phyloP scores from a whole-genome alignment of 1,140 invertebrate species.

The Macrotrachela quadricornifera region DNA sequence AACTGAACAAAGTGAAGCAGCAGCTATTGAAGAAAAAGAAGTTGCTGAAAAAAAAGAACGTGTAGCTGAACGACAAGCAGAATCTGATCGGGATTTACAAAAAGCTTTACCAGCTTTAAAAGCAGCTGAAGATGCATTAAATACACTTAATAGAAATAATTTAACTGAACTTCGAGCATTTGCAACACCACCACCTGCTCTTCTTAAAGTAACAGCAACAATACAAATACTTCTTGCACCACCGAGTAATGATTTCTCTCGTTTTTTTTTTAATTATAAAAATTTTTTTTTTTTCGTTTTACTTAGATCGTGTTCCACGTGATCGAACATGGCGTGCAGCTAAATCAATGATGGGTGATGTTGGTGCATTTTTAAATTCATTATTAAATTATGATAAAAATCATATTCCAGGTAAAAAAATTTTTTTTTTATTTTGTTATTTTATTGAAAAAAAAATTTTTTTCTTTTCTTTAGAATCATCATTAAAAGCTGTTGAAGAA shows the following conservation, averaged over 20 bases:
- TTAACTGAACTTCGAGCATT: slow-evolving; percentile 69
- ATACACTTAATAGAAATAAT: slow-evolving; percentile 61
- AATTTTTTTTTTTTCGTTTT: not conserved
- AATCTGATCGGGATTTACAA: not conserved
- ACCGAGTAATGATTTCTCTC: slow-evolving; percentile 34
- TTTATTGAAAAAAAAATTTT: no score
- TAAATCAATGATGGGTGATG: slow-evolving; percentile 23
- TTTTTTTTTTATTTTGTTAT: no score
- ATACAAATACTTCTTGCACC: slow-evolving; percentile 61
- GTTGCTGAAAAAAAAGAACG: not conserved
- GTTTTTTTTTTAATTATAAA: slow-evolving; percentile 3
- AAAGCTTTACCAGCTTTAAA: not conserved
- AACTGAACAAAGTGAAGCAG: not conserved
- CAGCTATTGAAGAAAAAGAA: not conserved
- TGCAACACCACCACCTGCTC: slow-evolving; percentile 38
- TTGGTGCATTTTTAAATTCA: slow-evolving; percentile 22
- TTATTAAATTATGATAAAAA: slow-evolving; percentile 43
- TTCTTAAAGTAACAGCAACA: slow-evolving; percentile 47
- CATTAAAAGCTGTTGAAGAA: slow-evolving; percentile 20
- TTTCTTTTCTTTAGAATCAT: slow-evolving; percentile 20
- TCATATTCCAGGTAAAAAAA: slow-evolving; percentile 50
- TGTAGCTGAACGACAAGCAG: not conserved
- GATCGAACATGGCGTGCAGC: slow-evolving; percentile 28
- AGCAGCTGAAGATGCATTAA: slow-evolving; percentile 39
- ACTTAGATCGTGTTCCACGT: not conserved